phyloP scores from a whole-genome alignment of 2,797 vertebrate species.

The Parauchenoglanis punctatus region DNA sequence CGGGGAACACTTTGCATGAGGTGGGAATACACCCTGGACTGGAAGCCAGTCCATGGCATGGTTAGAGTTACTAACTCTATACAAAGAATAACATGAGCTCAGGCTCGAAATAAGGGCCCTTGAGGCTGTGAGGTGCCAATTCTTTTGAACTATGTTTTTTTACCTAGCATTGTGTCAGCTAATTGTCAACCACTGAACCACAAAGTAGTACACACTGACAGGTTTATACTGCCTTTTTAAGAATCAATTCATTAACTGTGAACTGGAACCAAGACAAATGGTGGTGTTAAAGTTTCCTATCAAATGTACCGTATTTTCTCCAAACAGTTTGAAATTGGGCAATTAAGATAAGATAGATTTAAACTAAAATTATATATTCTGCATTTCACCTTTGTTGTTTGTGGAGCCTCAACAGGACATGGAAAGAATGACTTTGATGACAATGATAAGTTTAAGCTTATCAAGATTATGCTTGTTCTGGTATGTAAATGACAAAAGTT shows the following conservation, averaged over 20 bases:
- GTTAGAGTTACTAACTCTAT: background rate
- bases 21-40: background rate
- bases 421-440: background rate
- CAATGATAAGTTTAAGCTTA: background rate
- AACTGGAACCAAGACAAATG: background rate
- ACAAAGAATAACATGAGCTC: background rate
- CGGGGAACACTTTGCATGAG: background rate
- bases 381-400: background rate
- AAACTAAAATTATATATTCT: background rate
- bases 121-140: background rate
- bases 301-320: too few species aligned
- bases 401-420: background rate
- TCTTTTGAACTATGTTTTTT: background rate
- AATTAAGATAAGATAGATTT: background rate
- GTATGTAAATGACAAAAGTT: conserved; percentile 21
- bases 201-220: background rate
- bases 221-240: background rate
- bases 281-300: too few species aligned
- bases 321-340: too few species aligned
- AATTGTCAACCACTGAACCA: background rate
- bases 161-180: background rate
- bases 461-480: background rate
- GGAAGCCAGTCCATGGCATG: background rate
- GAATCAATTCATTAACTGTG: background rate
- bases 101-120: background rate